Evolutionary conservation across 2,797 vertebrate genomes (phyloP), one percentile per base, ranked within the genome.

Genomic region (Enteromius fasciolatus): DNA sequence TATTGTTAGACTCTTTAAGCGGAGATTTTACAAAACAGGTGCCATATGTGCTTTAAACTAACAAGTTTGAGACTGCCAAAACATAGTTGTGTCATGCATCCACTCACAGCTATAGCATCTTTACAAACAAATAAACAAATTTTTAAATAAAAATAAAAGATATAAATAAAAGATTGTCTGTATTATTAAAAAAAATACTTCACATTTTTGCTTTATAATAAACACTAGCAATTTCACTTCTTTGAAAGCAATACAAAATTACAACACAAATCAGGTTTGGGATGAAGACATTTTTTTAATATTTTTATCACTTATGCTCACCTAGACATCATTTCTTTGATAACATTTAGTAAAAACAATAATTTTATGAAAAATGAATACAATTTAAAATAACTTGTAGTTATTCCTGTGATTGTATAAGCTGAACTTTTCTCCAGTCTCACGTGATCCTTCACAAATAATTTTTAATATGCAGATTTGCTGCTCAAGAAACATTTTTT

Each of bases 1-100:
- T 74, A 54, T 54, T 54, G 70, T 36, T 54, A 54, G 50, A 11
- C 31, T 8, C 11, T 54, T 31, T 74, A 10, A 54, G 36, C 10
- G 18, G 18, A 54, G 10, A 74, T 52, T 73, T 12, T 12, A n/a
- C 48, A 28, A 73, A 52, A 73, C 70, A 36, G 70, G 48, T 54
- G 28, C 28, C 31, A n/a, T 33, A 54, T 52, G 44, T 74, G 70
- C 31, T 74, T 74, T 0, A 12, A 12, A 54, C 36, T 33, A 31
- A n/a, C 10, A 73, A 52, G 46, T 20, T 33, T n/a, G 20, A 5
- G 0, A 54, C 52, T 28, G 69, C 25, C 17, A 50, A 72, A 72
- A 31, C 20, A 70, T 1, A 15, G 20, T 44, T 9, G 28, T 23
- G n/a, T 25, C 1, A 23, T 44, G 23, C 28, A 23, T 70, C n/a